Percentiles rank a stretch among this genome's conserved stretches.
phyloP scores from a whole-genome alignment of 2,888 invertebrate species.

The Aplocera efformata region DNA sequence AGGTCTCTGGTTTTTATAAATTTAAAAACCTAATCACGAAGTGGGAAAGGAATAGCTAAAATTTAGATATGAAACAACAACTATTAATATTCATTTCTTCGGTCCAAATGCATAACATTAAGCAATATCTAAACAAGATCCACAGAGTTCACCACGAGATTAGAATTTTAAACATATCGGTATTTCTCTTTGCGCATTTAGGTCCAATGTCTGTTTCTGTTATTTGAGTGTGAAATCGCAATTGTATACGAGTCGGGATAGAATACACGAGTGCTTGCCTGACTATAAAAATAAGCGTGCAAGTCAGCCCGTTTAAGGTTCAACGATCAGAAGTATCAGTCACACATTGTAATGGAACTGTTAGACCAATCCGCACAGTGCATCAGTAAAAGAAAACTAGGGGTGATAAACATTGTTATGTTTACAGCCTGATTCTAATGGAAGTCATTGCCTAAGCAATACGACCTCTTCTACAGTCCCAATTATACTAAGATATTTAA shows the following conservation, averaged over 20 bases:
- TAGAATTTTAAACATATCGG: conserved; percentile 25
- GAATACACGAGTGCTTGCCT: conserved; percentile 34
- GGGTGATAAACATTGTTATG: too few species aligned
- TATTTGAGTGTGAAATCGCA: conserved; percentile 53
- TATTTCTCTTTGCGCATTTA: conserved; percentile 27
- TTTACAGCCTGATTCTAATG: too few species aligned
- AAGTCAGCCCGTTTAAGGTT: conserved; percentile 48
- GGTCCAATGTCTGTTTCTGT: conserved; percentile 37
- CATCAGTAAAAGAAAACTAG: background rate
- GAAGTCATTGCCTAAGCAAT: too few species aligned
- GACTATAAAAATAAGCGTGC: conserved; percentile 43
- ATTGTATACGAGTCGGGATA: conserved; percentile 42
- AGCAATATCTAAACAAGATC: conserved; percentile 3
- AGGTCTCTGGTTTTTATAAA: too few species aligned
- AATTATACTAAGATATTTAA: too few species aligned
- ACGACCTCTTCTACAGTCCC: too few species aligned
- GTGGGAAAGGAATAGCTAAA: too few species aligned
- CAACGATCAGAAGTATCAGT: conserved; percentile 53
- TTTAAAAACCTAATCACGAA: too few species aligned
- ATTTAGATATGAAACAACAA: too few species aligned
- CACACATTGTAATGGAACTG: conserved; percentile 23
- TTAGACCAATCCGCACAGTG: conserved; percentile 9
- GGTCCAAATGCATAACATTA: too few species aligned
- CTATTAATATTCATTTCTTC: too few species aligned
- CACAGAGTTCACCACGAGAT: conserved; percentile 16